Conservation (phyloP, 2,113 vertebrate species). For the Emydocephalus ijimae region DNA sequence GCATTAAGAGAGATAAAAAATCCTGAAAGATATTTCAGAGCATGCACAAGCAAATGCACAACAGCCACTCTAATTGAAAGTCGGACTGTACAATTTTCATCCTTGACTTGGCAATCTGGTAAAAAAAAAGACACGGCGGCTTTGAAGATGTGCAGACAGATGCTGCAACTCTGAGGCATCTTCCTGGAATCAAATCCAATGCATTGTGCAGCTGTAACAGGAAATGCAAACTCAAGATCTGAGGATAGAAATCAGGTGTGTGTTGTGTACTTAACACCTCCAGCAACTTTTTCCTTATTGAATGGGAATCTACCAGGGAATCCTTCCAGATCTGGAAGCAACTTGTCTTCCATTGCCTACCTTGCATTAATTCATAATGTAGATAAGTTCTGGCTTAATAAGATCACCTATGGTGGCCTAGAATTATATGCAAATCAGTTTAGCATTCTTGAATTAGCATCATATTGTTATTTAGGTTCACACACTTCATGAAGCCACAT, state of each 20-base stretch:
- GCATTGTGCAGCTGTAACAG: background rate
- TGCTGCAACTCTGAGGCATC: background rate
- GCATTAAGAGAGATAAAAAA: background rate
- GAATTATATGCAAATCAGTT: background rate
- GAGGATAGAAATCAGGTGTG: background rate
- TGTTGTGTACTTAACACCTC: background rate
- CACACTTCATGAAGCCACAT: background rate
- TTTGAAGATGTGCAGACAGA: background rate
- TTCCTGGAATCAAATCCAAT: background rate
- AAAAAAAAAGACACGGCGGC: background rate
- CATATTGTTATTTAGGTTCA: background rate
- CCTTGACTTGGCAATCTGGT: background rate
- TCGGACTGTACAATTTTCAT: background rate
- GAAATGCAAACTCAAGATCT: background rate
- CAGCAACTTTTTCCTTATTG: background rate
- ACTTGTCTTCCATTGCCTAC: background rate
- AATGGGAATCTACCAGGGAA: background rate
- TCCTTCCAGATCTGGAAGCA: background rate
- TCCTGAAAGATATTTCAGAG: background rate
- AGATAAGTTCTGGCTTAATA: background rate
- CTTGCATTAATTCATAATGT: background rate
- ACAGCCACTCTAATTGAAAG: background rate
- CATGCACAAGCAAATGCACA: background rate
- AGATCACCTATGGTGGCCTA: background rate
- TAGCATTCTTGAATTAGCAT: background rate